These are phyloP conservation scores for Junco hyemalis DNA, from an alignment of 2,113 vertebrate species.

Conservation along the genomic window DNA sequence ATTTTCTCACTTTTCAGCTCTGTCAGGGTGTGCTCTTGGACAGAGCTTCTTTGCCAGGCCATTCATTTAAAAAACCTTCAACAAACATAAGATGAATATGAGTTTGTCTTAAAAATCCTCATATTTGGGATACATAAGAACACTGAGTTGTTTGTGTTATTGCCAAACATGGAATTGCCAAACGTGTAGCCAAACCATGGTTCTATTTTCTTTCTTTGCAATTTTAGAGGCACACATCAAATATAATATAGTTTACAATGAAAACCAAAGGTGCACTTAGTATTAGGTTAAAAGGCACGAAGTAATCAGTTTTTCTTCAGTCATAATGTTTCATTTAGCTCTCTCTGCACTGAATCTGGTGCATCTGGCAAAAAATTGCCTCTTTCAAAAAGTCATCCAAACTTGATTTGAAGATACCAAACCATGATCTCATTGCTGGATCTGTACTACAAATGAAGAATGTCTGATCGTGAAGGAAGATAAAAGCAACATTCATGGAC, in stretches of 20 bases:
- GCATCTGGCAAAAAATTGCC: not conserved
- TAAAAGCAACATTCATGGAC: not conserved
- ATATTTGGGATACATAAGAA: not conserved
- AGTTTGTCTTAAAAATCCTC: not conserved
- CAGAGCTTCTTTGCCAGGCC: not conserved
- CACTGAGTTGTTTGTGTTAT: accelerated
- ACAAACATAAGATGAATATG: accelerated
- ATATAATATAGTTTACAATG: not conserved
- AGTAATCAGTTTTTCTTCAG: not conserved
- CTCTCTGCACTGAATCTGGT: not conserved
- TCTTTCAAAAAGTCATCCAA: not conserved
- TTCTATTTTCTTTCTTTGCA: not conserved
- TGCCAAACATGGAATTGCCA: too few species aligned
- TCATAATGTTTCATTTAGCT: not conserved
- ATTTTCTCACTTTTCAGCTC: not conserved
- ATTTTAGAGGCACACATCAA: not conserved
- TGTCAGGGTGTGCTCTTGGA: not conserved
- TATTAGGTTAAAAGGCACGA: not conserved
- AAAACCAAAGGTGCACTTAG: not conserved
- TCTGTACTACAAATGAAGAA: not conserved
- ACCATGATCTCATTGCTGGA: not conserved
- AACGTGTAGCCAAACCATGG: not conserved
- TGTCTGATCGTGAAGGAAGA: not conserved
- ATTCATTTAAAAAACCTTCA: not conserved
- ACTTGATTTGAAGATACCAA: not conserved